Conservation (phyloP, 2,113 vertebrate species). For the Procavia capensis region DNA sequence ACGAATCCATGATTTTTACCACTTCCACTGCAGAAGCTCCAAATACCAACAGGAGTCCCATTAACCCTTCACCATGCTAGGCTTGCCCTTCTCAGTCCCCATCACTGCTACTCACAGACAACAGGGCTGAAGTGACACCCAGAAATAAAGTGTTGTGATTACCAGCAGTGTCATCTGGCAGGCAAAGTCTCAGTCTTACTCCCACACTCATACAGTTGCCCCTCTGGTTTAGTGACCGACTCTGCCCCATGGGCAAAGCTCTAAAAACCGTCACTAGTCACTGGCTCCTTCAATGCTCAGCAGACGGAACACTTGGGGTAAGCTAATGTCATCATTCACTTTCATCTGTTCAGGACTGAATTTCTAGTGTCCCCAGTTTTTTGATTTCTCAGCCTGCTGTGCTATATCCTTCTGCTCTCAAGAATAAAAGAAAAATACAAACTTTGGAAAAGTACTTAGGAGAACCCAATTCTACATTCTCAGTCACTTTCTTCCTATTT, state of each 20-base stretch:
- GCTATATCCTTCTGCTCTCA: neutral
- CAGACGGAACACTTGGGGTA: neutral
- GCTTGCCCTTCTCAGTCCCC: neutral
- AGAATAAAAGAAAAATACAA: neutral
- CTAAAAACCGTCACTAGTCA: neutral
- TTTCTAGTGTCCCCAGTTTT: neutral
- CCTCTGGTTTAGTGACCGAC: neutral
- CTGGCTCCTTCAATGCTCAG: no score
- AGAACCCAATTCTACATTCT: neutral
- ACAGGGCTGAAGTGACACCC: neutral
- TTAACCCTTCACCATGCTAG: neutral
- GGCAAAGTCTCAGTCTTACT: neutral
- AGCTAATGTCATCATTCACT: neutral
- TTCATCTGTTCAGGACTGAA: neutral
- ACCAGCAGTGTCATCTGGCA: neutral
- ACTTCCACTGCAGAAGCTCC: neutral
- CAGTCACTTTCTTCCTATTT: neutral
- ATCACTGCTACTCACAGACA: neutral
- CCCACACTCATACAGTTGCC: no score
- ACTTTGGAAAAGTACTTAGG: neutral
- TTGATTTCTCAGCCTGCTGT: neutral
- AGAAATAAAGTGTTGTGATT: neutral
- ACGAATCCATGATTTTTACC: slow-evolving; percentile 19
- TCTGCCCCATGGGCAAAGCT: neutral
- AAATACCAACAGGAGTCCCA: neutral